phyloP scores from a whole-genome alignment of 2,113 vertebrate genomes.

The Daphoenositta chrysoptera region DNA sequence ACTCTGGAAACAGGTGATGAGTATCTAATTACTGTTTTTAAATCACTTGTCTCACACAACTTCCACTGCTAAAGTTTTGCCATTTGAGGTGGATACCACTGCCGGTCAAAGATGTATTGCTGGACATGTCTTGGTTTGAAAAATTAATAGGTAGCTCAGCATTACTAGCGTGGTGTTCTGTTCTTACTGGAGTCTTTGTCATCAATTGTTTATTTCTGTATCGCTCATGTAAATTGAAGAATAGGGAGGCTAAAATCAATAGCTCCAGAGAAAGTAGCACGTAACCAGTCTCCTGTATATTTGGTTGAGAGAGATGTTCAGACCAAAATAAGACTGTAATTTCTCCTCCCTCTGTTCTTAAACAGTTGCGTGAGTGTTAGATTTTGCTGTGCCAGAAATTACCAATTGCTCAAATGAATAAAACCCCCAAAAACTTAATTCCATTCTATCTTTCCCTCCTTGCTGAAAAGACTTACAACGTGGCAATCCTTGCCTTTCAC shows the following conservation, averaged over 20 bases:
- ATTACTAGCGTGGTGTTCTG: background rate
- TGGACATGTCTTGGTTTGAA: background rate
- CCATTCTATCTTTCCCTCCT: background rate
- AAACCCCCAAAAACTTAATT: background rate
- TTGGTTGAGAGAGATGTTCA: background rate
- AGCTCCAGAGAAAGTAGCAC: background rate
- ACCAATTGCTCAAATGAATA: background rate
- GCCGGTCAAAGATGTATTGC: background rate
- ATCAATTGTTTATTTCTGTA: background rate
- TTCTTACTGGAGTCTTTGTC: background rate
- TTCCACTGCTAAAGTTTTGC: background rate
- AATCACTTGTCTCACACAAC: background rate
- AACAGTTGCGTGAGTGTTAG: background rate
- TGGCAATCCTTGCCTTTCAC: background rate
- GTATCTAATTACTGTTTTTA: background rate
- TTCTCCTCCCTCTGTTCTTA: background rate
- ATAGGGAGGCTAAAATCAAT: background rate
- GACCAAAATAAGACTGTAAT: background rate
- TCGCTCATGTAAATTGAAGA: background rate
- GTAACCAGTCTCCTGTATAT: background rate
- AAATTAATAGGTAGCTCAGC: background rate
- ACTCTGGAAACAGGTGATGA: background rate
- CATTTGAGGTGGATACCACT: background rate
- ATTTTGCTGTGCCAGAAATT: background rate
- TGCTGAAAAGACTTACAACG: background rate